A percentile compares a stretch with the other conserved stretches of the same genome.
Conservation (phyloP, 2,113 vertebrate genomes). For the Chunga burmeisteri region DNA sequence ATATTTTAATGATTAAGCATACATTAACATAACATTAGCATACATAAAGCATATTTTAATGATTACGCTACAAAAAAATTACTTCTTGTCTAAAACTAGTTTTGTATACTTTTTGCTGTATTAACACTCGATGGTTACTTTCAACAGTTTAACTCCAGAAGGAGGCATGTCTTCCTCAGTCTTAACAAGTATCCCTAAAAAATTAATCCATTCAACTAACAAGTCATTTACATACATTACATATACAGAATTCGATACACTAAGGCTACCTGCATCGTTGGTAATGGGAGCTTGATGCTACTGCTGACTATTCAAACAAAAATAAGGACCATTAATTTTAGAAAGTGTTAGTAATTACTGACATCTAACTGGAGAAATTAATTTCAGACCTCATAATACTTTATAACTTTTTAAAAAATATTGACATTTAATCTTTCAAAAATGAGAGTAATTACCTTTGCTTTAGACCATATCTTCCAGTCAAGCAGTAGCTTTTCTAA, state of each 20-base stretch:
- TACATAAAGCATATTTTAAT: background rate
- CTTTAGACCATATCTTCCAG: constrained; percentile 98
- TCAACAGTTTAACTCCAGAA: background rate
- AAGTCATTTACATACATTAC: background rate
- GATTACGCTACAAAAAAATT: background rate
- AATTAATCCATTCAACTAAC: background rate
- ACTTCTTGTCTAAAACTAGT: background rate
- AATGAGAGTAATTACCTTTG: constrained; percentile 73
- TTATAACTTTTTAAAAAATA: background rate
- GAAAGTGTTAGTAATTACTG: background rate
- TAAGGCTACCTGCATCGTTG: background rate
- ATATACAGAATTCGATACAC: background rate
- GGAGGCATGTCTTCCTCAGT: background rate
- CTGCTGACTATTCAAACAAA: background rate
- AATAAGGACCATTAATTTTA: background rate
- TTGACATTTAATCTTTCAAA: background rate
- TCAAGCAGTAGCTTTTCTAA: constrained; percentile 90
- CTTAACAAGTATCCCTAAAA: background rate
- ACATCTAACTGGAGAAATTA: background rate
- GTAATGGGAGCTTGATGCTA: background rate
- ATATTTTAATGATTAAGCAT: too few species aligned
- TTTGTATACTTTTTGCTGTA: background rate
- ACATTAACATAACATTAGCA: too few species aligned
- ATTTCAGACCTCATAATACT: background rate
- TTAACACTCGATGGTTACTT: background rate